phyloP scores from a whole-genome alignment of 2,888 invertebrate species.

The Tethea ocularis region DNA sequence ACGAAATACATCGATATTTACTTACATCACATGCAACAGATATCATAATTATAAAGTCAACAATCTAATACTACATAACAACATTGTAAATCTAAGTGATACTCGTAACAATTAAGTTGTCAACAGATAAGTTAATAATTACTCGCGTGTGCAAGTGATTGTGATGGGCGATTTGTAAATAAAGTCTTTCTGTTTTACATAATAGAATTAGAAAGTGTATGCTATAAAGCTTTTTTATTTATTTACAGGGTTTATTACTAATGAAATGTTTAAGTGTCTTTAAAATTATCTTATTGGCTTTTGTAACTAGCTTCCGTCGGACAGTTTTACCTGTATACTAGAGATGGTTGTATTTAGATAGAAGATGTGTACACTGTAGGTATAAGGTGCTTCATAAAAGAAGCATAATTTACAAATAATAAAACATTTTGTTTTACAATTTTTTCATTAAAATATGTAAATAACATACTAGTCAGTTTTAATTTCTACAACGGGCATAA shows the following conservation, averaged over 20 bases:
- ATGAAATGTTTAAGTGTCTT: background rate
- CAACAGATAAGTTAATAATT: background rate
- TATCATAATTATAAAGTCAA: background rate
- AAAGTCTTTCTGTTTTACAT: background rate
- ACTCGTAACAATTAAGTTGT: background rate
- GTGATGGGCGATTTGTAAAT: background rate
- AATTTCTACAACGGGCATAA: no score
- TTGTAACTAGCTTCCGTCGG: no score
- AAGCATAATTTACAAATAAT: no score
- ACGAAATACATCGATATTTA: background rate
- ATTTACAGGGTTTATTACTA: background rate
- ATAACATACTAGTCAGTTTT: no score
- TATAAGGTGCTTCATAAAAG: no score
- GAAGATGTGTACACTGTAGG: no score
- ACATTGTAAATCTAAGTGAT: background rate
- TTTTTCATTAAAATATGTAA: no score
- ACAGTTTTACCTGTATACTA: no score
- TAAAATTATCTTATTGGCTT: no score
- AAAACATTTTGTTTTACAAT: no score
- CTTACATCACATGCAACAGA: no score
- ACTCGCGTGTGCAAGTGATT: constrained; percentile 1
- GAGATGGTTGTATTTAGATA: no score
- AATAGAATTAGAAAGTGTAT: background rate
- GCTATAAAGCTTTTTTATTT: background rate
- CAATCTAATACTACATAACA: background rate